Evolutionary conservation across 2,113 vertebrate species (phyloP).

Genomic region (Chlorocebus sabaeus): DNA sequence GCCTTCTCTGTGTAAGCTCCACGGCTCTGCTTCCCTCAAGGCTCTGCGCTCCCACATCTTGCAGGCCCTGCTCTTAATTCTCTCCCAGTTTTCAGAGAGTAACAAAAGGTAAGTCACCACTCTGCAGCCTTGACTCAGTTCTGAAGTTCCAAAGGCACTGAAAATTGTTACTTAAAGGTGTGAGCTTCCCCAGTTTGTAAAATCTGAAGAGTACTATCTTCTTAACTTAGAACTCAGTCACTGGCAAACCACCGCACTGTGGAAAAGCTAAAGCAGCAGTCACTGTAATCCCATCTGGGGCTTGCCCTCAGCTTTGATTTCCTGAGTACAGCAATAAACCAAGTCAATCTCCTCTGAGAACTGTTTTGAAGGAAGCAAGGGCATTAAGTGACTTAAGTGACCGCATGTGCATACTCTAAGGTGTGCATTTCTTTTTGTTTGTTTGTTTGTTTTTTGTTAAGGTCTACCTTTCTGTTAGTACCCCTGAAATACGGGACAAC

Average conservation of each 20-base stretch:
- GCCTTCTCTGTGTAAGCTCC: neutral
- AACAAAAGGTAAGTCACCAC: neutral
- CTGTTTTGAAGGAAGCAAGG: neutral
- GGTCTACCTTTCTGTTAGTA: neutral
- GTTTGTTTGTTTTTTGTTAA: neutral
- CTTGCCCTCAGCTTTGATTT: neutral
- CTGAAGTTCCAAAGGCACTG: neutral
- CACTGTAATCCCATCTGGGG: neutral
- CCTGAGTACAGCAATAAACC: neutral
- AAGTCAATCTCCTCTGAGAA: neutral
- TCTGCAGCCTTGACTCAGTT: neutral
- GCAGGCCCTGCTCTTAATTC: neutral
- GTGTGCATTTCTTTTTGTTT: neutral
- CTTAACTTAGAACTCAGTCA: neutral
- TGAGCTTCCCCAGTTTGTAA: neutral
- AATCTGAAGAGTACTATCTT: neutral
- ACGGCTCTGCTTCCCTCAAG: neutral
- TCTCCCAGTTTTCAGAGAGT: neutral
- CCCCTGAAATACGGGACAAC: accelerated
- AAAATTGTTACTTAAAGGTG: neutral
- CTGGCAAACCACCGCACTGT: neutral
- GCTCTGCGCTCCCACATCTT: neutral
- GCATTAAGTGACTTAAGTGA: neutral
- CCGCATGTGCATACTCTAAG: neutral
- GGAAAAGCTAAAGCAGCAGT: neutral